Evolutionary conservation across 2,888 invertebrate genomes (phyloP).

Genomic region (Melinopterus prodromus): DNA sequence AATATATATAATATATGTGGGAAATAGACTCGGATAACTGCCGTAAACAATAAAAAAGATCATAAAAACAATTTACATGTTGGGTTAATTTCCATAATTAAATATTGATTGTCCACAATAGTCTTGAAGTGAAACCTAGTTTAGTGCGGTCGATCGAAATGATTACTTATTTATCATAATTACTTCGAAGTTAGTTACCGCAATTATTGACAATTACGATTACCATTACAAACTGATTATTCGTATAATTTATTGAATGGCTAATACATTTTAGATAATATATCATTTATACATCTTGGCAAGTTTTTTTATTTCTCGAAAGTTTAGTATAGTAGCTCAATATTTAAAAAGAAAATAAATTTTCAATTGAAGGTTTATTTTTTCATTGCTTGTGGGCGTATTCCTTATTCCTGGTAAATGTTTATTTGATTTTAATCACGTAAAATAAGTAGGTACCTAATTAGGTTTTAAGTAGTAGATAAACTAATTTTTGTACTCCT

Average conservation of each 20-base stretch:
- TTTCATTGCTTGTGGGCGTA: too few species aligned
- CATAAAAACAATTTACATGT: neutral
- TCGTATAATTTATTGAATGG: neutral
- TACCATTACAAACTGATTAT: neutral
- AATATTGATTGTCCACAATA: neutral
- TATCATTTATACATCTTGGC: neutral
- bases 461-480: too few species aligned
- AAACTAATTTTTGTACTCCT: too few species aligned
- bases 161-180: neutral
- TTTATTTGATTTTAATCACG: too few species aligned
- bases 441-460: too few species aligned
- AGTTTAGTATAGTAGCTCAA: too few species aligned
- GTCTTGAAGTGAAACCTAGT: neutral
- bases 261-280: neutral
- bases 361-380: too few species aligned
- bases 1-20: neutral
- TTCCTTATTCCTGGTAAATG: too few species aligned
- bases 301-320: too few species aligned
- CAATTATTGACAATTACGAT: neutral
- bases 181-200: neutral
- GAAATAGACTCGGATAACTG: neutral
- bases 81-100: neutral
- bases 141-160: neutral
- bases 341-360: too few species aligned
- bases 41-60: neutral